phyloP scores from a whole-genome alignment of 2,113 vertebrate genomes.

The Marmota flaviventris region DNA sequence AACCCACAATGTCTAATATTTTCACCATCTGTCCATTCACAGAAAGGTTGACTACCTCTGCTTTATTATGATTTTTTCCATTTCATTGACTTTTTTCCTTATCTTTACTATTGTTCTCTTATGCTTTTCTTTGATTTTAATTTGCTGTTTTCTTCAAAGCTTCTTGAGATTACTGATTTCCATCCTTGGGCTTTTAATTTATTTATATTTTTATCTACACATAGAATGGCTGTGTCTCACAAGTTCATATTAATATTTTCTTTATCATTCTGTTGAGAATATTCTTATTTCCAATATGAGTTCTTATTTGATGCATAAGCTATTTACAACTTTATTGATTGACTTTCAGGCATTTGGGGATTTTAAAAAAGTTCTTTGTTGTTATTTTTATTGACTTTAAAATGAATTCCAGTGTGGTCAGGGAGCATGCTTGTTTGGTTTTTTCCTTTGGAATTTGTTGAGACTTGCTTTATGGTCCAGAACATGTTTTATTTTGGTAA shows the following conservation, averaged over 20 bases:
- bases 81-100: not conserved
- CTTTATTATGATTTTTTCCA: no score
- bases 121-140: not conserved
- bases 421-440: not conserved
- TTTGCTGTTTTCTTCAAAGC: not conserved
- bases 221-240: not conserved
- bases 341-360: not conserved
- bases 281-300: not conserved
- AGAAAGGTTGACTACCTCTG: not conserved
- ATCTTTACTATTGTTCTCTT: not conserved
- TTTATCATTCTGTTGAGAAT: not conserved
- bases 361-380: not conserved
- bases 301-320: not conserved
- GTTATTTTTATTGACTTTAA: not conserved
- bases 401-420: not conserved
- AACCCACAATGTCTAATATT: not conserved
- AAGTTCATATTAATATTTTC: not conserved
- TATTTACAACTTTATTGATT: not conserved
- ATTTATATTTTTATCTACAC: not conserved
- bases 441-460: slow-evolving; percentile 5
- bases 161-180: not conserved
- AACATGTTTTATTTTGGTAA: not conserved
- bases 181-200: not conserved
- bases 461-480: not conserved
- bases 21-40: not conserved